Evolutionary conservation across 1,140 invertebrate genomes (phyloP), one percentile per base, ranked within the genome.

Genomic region (Globodera rostochiensis): DNA sequence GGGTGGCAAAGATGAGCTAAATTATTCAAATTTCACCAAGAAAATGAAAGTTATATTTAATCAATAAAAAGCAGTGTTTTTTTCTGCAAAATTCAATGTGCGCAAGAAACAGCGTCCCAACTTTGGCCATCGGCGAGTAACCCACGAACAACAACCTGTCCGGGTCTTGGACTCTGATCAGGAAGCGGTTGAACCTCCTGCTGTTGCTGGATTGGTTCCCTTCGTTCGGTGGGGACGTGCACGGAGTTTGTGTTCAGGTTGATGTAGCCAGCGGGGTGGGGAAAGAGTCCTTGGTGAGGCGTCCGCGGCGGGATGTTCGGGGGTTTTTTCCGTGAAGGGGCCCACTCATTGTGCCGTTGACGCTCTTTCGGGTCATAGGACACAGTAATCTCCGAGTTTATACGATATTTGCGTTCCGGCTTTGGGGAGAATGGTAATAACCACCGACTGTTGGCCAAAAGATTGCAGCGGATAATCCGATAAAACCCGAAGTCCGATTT

Each of bases 351-450:
- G 19, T 36, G 74, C 46, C 19, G 50, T 19, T 46, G 67, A 21
- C 84, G 73, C 9, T 46, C 19, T 69, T 79, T 66, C 3, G 83
- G 83, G 71, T 86, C 84, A 73, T 84, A 84, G n/a, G 79, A 85
- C 8, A 84, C 84, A 9, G 80, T 80, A 45, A 84, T 84, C 74
- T 84, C 83, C 19, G 84, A 84, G 50, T 84, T 85, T 73, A 84
- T 84, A 57, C 84, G 84, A 57, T 84, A 84, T 47, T 84, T 86
- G 25, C 84, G 64, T 8, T 83, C 74, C n/a, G 36, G n/a, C 77
- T 69, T 36, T 36, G 36, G 36, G 36, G 36, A 19, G 83, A 75
- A 82, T 64, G 25, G 47, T 46, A 36, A 36, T 36, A 36, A 46
- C 7, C 21, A 73, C 25, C 53, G 47, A 71, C 70, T 70, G 15